Base-by-base conservation (phyloP, 2,113 vertebrate genomes). In the Ailuropoda melanoleuca region DNA sequence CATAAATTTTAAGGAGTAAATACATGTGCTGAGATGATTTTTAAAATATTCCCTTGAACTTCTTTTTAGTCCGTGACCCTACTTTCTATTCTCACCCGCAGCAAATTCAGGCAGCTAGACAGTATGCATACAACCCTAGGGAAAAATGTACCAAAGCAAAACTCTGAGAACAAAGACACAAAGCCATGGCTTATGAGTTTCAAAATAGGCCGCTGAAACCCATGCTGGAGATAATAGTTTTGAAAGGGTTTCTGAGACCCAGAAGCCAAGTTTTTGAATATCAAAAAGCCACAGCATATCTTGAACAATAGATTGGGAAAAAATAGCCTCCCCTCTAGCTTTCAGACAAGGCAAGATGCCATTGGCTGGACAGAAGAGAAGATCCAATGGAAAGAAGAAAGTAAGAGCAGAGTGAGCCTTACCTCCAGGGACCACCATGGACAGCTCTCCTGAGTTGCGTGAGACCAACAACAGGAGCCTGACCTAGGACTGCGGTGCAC, bases 111-210 rank as follows among this genome's bases (percentile, higher is more conserved):
- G 75, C 93, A 94, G 70, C 70, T 80, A 92, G n/a, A 84, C 48
- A 62, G 58, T 53, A 64, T 8, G 56, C 70, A 81, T 39, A 78
- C 43, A 94, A 90, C 88, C 95, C 77, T 60, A 39, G 86, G 64
- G 91, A 1, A 48, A 95, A 85, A 56, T 39, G 97, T 48, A 95
- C 64, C 91, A 95, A 88, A 96, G 92, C 88, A 95, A 97, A 96
- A 88, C 64, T 93, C 77, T 0, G 64, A 97, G 88, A 97, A 97
- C 91, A 95, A 91, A 97, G 85, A 91, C 48, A 90, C 78, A 95
- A 86, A 98, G 85, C 77, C 74, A 68, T 23, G 82, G 88, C 88
- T 95, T 97, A 85, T 72, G 88, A 93, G 88, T 98, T 95, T 98
- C 86, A 88, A 95, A 95, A 93, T 5, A 93, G 96, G 92, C 93